Evolutionary conservation across 2,888 invertebrate species (phyloP), one percentile per base, ranked within the genome.

Genomic region (Eledone cirrhosa): DNA sequence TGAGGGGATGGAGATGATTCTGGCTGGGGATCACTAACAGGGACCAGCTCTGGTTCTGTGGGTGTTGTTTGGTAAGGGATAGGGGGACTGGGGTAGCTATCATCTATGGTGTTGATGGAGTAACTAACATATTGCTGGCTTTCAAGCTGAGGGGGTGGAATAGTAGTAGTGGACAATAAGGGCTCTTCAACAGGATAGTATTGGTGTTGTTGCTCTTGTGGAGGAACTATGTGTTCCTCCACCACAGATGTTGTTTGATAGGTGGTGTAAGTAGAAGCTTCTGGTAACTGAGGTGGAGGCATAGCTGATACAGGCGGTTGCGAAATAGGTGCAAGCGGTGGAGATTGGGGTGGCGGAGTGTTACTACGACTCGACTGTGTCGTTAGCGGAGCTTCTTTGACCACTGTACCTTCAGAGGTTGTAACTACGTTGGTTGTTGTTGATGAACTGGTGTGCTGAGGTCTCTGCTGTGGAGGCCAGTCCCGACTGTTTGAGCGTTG

Each of bases 401-500:
- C 76, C 29, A 76, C 48, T 29, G 48, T 48, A 76, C 76, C 76
- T 48, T 76, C 76, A 27, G 24, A 47, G 27, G 72, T 27, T 41
- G 72, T 19, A 24, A 72, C 41, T 41, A 41, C 41, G 2, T n/a
- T 41, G 11, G 72, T 33, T 22, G 72, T 67, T 13, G 31, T 22
- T 41, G 41, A 14, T 31, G 69, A n/a, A 41, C 72, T 72, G 33
- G 22, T 67, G 74, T 76, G 79, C n/a, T 79, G 81, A 47, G 77
- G 78, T 29, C 78, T 78, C 78, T 80, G 78, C 72, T 82, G 79
- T 27, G 81, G 78, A 79, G 81, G 81, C 78, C 77, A 80, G 80
- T 85, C 84, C 69, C 84, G 84, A 77, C 85, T 85, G 80, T 84
- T 85, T 72, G 85, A 82, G 13, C 86, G 81, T 65, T 72, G 72